Percentiles rank a stretch among this genome's conserved stretches.
phyloP scores from a whole-genome alignment of 2,113 vertebrate species.

The Sialia sialis region DNA sequence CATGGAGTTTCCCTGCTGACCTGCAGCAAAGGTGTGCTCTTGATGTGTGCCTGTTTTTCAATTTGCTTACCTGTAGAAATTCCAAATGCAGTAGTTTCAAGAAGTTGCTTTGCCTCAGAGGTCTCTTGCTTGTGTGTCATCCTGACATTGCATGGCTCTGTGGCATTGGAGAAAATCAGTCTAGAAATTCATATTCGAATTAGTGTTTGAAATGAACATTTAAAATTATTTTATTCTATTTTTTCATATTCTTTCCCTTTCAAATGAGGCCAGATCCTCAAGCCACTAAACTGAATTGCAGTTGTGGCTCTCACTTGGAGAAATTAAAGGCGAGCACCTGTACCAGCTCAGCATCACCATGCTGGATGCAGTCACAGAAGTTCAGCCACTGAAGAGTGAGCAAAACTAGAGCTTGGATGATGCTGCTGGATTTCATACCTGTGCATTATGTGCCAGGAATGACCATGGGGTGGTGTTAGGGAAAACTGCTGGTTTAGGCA shows the following conservation, averaged over 20 bases:
- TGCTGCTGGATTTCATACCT: neutral
- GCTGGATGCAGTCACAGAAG: neutral
- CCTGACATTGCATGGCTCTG: neutral
- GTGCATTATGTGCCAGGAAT: neutral
- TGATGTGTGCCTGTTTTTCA: constrained; percentile 4
- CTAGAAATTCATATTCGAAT: neutral
- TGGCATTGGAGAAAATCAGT: neutral
- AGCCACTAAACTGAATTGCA: constrained; percentile 36
- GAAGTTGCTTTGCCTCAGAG: neutral
- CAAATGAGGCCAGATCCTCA: constrained; percentile 29
- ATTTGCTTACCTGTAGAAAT: neutral
- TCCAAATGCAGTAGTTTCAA: neutral
- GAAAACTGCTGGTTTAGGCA: neutral
- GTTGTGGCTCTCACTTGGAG: neutral
- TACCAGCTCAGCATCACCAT: neutral
- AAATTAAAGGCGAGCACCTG: constrained; percentile 2
- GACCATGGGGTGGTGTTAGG: neutral
- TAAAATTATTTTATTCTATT: neutral
- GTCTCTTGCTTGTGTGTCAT: neutral
- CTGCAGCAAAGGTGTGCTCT: constrained; percentile 14
- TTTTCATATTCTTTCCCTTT: constrained; percentile 19
- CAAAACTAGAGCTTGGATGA: neutral
- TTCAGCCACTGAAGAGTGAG: neutral
- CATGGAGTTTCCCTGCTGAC: neutral
- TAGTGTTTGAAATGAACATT: neutral